Conservation (phyloP, 2,113 vertebrate species). For the Geococcyx californianus region DNA sequence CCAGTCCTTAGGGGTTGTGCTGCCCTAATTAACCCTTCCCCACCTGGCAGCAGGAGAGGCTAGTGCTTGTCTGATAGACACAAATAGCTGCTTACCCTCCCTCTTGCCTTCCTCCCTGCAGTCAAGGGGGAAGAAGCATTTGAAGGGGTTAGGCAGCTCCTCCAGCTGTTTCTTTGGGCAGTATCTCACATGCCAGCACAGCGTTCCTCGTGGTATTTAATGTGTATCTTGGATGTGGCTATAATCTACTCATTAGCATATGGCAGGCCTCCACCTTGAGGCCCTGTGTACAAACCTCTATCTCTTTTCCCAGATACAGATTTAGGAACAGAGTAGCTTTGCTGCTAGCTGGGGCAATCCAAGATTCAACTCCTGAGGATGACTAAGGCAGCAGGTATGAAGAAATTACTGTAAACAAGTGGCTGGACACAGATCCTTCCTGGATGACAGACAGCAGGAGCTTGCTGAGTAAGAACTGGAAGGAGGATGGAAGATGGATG, state of each 20-base stretch:
- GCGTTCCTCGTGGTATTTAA: not conserved
- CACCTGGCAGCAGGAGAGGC: not conserved
- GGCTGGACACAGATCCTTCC: not conserved
- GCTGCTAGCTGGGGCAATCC: not conserved
- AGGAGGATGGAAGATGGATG: not conserved
- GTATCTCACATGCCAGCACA: not conserved
- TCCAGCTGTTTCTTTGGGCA: not conserved
- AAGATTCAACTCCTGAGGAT: not conserved
- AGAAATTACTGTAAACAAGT: not conserved
- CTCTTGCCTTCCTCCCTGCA: not conserved
- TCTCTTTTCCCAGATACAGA: not conserved
- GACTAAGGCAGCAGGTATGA: not conserved
- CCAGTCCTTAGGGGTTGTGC: not conserved
- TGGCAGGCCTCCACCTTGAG: not conserved
- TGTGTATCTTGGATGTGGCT: not conserved
- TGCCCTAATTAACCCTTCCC: slow-evolving; percentile 51
- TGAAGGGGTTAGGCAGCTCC: not conserved
- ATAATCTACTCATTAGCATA: not conserved
- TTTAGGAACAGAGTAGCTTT: not conserved
- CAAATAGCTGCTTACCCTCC: not conserved
- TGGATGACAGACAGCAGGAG: not conserved
- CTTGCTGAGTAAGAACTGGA: not conserved
- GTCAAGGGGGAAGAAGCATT: not conserved
- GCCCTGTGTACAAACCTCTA: not conserved
- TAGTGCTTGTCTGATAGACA: not conserved